Evolutionary conservation across 1,140 invertebrate species (phyloP), one percentile per base, ranked within the genome.

Genomic region (Drosophila sp.): DNA sequence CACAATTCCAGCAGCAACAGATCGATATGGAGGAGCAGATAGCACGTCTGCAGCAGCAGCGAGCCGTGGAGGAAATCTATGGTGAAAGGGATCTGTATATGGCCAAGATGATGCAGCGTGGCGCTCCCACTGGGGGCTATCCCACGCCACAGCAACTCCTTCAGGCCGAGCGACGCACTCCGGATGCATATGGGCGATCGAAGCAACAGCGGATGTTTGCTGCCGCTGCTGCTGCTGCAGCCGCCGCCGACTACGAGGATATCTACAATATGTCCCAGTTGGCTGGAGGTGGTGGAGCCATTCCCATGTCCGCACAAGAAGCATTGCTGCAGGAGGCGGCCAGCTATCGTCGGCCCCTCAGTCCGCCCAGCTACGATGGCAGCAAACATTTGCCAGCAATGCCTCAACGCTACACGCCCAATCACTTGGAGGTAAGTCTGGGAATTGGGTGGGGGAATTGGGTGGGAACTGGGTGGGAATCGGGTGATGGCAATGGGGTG

Each of bases 111-210:
- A 80, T 91, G 63, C 91, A 91, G 62, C 91, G 90, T 54, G 82
- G 90, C 1, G 75, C 69, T n/a, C 66, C 30, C 1, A 47, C 23
- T 5, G 79, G 65, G 7, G 54, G 64, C 25, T 91, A 87, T 69
- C 72, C 78, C 50, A 75, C 58, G 2, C 86, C 90, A 50, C 74
- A 81, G 60, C 72, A 80, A 30, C 41, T 66, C 0, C 27, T 87
- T 47, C 80, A 86, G 25, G 78, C 82, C 6, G 96, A 97, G 89
- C 93, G 96, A 75, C 93, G 96, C 70, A 97, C 96, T 5, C 96
- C 96, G 0, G 96, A 97, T 82, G 95, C 96, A 11, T 97, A 97
- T 79, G 96, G 96, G 0, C 92, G 96, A 50, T 95, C 95, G 11
- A 94, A 92, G 44, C 91, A 92, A n/a, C 73, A 86, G 25, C 92